phyloP scores from a whole-genome alignment of 2,113 vertebrate species.

The Sterna hirundo region DNA sequence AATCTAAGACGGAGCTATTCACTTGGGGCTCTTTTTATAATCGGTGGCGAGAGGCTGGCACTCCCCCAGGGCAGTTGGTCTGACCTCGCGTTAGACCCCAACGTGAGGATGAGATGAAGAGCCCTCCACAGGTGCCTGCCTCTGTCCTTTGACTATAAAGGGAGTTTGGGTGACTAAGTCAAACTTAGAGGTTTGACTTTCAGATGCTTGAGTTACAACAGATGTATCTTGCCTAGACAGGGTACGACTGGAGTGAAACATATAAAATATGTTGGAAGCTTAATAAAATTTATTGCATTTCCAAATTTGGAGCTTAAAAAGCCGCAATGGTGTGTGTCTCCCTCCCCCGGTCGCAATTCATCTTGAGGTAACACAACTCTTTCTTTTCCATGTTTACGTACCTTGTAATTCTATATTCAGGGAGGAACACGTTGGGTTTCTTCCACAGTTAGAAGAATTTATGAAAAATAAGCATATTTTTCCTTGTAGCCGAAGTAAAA shows the following conservation, averaged over 20 bases:
- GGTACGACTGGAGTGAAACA: neutral
- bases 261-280: neutral
- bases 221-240: neutral
- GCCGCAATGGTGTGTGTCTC: neutral
- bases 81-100: neutral
- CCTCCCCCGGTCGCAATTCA: neutral
- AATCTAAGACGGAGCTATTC: neutral
- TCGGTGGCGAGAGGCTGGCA: neutral
- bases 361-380: neutral
- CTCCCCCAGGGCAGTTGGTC: neutral
- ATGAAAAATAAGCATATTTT: neutral
- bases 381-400: neutral
- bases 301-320: constrained; percentile 15
- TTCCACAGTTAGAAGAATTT: neutral
- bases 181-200: neutral
- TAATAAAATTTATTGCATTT: neutral
- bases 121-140: neutral
- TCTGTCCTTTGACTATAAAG: neutral
- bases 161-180: neutral
- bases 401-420: neutral
- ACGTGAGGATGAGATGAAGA: neutral
- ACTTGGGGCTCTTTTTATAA: accelerated
- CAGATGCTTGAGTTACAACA: neutral
- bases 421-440: neutral
- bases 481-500: neutral